phyloP scores from a whole-genome alignment of 2,888 invertebrate genomes.

The Alitta virens region DNA sequence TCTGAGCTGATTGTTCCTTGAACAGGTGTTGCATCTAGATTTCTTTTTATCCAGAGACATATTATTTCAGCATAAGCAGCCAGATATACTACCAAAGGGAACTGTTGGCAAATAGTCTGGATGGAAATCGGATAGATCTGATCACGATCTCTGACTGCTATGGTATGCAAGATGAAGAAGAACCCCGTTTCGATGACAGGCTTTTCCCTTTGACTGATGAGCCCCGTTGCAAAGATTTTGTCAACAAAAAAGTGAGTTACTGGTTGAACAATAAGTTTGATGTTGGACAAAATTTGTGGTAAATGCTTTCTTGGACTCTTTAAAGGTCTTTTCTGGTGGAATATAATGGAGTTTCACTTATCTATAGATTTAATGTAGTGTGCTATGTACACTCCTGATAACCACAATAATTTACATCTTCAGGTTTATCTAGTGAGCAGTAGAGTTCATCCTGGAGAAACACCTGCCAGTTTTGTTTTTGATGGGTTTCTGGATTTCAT shows the following conservation, averaged over 20 bases:
- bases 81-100: constrained; percentile 80
- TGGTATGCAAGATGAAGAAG: constrained; percentile 70
- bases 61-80: constrained; percentile 33
- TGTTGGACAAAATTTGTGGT: no score
- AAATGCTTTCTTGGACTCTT: no score
- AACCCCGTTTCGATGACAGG: constrained; percentile 65
- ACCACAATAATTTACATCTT: no score
- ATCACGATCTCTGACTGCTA: constrained; percentile 80
- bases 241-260: constrained; percentile 55
- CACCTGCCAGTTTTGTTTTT: constrained; percentile 85
- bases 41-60: background rate
- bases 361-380: no score
- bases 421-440: constrained; percentile 82
- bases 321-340: no score
- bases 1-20: no score
- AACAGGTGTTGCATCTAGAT: no score
- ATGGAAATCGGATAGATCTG: constrained; percentile 75
- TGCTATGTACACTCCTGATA: no score
- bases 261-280: no score
- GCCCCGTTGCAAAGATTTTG: constrained; percentile 73
- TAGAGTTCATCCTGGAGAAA: constrained; percentile 89
- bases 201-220: constrained; percentile 67
- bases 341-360: no score
- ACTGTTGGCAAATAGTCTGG: constrained; percentile 73
- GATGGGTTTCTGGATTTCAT: constrained; percentile 83